Evolutionary conservation across 2,888 invertebrate species (phyloP), one percentile per base, ranked within the genome.

Genomic region (Drosophila melanosoma): DNA sequence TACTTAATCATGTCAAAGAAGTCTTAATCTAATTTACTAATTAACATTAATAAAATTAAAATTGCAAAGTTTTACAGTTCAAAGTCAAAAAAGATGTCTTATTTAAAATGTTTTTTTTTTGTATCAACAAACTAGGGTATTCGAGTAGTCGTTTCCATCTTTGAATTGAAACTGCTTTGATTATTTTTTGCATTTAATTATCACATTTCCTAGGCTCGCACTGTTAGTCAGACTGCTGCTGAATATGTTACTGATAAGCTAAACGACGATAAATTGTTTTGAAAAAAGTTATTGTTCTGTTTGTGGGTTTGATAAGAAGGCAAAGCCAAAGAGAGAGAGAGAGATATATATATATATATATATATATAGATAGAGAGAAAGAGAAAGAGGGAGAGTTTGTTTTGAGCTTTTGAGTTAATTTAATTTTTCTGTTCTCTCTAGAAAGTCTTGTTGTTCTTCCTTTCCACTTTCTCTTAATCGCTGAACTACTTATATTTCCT

Each of bases 101-200:
- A 23, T 32, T 17, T 12, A 1, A 32, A 51, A 12, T 32, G n/a
- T 29, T 12, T 51, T 26, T 29, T 26, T 20, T 20, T 17, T 10
- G 15, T 6, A 15, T 6, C 36, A 38, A 8, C 20, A 23, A 23
- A 53, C 20, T 23, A 23, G 15, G 15, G 8, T 2, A 15, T 20
- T 12, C 8, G 2, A 8, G 8, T n/a, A 20, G 12, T 52, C 26
- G 35, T 3, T 76, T 61, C 51, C 62, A 76, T 67, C 32, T 26
- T 8, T 12, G 10, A 15, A 73, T 81, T 78, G 72, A 73, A 76
- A 81, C 75, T 61, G 26, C 48, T 56, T 67, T 54, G 38, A 63
- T 75, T 36, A 45, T 23, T 62, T 36, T 60, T 12, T 12, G 35
- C 51, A 32, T 51, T 51, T 35, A 26, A 54, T 73, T 79, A 75